Evolutionary conservation across 2,797 vertebrate species (phyloP).

Genomic region (Macropodus opercularis): DNA sequence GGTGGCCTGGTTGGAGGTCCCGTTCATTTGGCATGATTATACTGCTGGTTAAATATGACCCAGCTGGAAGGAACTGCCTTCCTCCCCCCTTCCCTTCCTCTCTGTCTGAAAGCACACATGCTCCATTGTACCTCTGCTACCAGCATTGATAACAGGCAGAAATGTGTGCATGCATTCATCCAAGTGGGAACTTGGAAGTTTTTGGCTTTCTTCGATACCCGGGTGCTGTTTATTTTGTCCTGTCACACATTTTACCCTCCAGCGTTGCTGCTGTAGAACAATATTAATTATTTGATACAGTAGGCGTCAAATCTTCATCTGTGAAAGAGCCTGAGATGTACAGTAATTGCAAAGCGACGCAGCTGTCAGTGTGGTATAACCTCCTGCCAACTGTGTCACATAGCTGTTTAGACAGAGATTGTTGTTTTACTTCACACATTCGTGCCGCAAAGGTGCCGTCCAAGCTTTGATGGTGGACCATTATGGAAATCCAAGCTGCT

Average conservation of each 20-base stretch:
- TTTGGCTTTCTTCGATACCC: constrained; percentile 1
- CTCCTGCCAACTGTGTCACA: neutral
- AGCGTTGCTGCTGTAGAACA: constrained; percentile 31
- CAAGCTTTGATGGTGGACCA: neutral
- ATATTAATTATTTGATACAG: constrained; percentile 29
- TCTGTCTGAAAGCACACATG: constrained; percentile 69
- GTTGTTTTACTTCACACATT: constrained; percentile 22
- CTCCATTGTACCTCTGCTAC: constrained; percentile 62
- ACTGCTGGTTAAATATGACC: constrained; percentile 75
- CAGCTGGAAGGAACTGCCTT: constrained; percentile 72
- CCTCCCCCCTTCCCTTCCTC: constrained; percentile 55
- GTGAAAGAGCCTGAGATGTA: constrained; percentile 37
- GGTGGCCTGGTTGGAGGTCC: constrained; percentile 42
- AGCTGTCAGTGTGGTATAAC: neutral
- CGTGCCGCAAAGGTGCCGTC: constrained; percentile 8
- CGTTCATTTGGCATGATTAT: constrained; percentile 48
- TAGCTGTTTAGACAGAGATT: constrained; percentile 15
- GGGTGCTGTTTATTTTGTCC: constrained; percentile 47
- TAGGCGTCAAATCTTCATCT: constrained; percentile 51
- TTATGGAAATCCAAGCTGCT: constrained; percentile 25
- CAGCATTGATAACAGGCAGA: constrained; percentile 41
- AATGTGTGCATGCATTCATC: constrained; percentile 42
- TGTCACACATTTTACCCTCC: constrained; percentile 21
- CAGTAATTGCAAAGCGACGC: constrained; percentile 27
- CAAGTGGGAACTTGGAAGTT: constrained; percentile 18